Base-by-base conservation (phyloP, 2,888 invertebrate genomes). In the Automeris io region DNA sequence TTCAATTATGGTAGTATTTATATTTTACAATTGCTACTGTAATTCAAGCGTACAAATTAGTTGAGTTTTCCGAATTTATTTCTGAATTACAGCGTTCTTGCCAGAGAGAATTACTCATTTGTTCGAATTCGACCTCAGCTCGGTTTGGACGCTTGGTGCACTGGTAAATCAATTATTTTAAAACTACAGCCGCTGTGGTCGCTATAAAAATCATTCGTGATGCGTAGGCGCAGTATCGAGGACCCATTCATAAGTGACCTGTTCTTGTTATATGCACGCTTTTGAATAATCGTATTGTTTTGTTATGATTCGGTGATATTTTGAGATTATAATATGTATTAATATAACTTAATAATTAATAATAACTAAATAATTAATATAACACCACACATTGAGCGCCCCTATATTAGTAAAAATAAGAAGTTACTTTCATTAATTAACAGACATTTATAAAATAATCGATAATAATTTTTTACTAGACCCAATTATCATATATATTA, bases 101-200 rank as follows among this genome's bases (percentile, higher is more conserved):
- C 29, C 29, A 29, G 16, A 29, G 16, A n/a, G 16, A n/a, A 29
- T 29, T 29, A 29, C 16, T 29, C 29, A 29, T 29, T 29, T 16
- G 16, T 16, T 53, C 51, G 42, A 46, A 37, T 29, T 29, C 61
- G 68, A 70, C 72, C 73, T 72, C 62, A 66, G 67, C 65, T 53
- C 43, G 59, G 55, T 57, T 61, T 62, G 66, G 61, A 61, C 70
- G 54, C 46, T 56, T 39, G 39, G 53, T 64, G 64, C 60, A 64
- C 61, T 79, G 81, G 57, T 76, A 74, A 71, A 81, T 67, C 71
- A 70, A 81, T 83, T 81, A 83, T 75, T 73, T 74, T 69, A 8
- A 16, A 29, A 16, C 29, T 29, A 16, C 50, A 68, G 54, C 54
- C 50, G 51, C 51, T 43, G n/a, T n/a, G 35, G 42, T 33, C 43